Evolutionary conservation across 2,113 vertebrate species (phyloP), one percentile per base, ranked within the genome.

Genomic region (Laticauda colubrina): DNA sequence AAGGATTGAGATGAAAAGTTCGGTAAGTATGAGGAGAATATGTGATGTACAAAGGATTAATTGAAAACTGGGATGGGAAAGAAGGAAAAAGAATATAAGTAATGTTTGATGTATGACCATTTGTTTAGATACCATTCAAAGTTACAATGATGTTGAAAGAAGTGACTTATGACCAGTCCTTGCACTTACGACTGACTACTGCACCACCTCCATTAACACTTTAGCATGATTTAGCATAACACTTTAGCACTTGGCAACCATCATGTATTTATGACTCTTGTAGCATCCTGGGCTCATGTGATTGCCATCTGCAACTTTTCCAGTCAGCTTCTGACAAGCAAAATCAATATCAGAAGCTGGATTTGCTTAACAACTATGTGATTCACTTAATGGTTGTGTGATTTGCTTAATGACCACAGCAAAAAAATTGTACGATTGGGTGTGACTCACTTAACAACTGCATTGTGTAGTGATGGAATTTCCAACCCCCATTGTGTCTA

Each of bases 1-100:
- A 96, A 95, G 34, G 18, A 43, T 94, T 51, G 93, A 96, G 96
- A 95, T 91, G 95, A 97, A 96, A 94, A 94, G 26, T 34, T 96
- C 59, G 56, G 93, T 93, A 95, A 93, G 93, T 91, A 94, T 93
- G 90, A 24, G 92, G 92, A 95, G 64, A 90, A 95, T 93, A 94
- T 91, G 64, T 90, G 26, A 89, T 92, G 86, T 89, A 94, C 64
- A 93, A 93, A 93, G 87, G 51, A 93, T 75, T 54, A 94, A 64
- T 2, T 14, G 54, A 94, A 95, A 95, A 93, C 24, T 94, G 88
- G 93, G 69, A 15, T 86, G 92, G 88, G 57, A 85, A 94, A 43
- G 93, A 87, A 55, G 4, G 94, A 18, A 12, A n/a, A 0, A 43
- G 61, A 69, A 69, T n/a, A 34, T 5, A 69, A n/a, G 12, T 69